Evolutionary conservation across 2,797 vertebrate species (phyloP), one percentile per base, ranked within the genome.

Genomic region (Sebastes oblongus): DNA sequence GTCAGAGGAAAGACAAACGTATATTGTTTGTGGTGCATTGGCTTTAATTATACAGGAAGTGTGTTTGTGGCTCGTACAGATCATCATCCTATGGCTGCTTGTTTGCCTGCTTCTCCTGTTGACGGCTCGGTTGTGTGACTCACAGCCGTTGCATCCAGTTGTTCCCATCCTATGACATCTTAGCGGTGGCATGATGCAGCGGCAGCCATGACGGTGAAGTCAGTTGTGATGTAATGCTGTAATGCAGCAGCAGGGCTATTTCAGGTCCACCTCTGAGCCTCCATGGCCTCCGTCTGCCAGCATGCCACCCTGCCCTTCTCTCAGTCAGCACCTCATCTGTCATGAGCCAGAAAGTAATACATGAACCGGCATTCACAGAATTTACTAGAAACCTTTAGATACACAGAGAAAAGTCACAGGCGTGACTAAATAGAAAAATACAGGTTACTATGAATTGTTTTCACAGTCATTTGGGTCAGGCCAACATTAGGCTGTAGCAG

Each of bases 191-290:
- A 82, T 78, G 90, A 84, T 91, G 89, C 92, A 84, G 82, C 68
- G 54, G 82, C 75, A 56, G 81, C 81, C 89, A 89, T 88, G 87
- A 82, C 56, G 58, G 84, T 91, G 78, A 87, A 91, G 83, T 89
- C 85, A 84, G 74, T 62, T 89, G 87, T 94, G 92, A 95, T 92
- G 93, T 92, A 93, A 93, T 90, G 84, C 70, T 82, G 79, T 90
- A 91, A 89, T 89, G 87, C 75, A 87, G 78, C 66, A 80, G 87
- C 75, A 62, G 75, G 75, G 85, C 92, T 95, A 93, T 95, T 94
- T 92, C 89, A 92, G 89, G 81, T 90, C 77, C 87, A 92, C 89
- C 84, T 91, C 89, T 85, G 88, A 89, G 91, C 86, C 86, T 89
- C 83, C 86, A 69, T 73, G 86, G 85, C 86, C 84, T 93, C 64